Base-by-base conservation (phyloP, 2,113 vertebrate genomes). In the Sturnus vulgaris region DNA sequence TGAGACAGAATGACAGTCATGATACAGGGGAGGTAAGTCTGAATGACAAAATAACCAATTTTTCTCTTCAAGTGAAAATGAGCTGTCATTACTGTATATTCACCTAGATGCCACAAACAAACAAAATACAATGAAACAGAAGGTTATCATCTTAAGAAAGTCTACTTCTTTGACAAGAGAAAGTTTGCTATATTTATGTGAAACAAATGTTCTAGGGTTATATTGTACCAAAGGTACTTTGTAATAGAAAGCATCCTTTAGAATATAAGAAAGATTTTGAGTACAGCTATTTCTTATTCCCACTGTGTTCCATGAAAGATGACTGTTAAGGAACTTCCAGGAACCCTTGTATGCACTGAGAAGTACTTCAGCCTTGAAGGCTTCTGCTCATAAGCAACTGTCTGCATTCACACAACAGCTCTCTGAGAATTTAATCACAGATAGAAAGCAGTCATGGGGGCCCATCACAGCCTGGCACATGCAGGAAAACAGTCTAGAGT, bases 1-100 rank as follows among this genome's bases (percentile, higher is more conserved):
- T 99, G 99, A 85, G 99, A 99, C 37, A 99, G 98, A 96, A 99
- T 99, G 98, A 99, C 99, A 25, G 99, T 99, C 99, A 99, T 99
- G 98, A 99, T 99, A 96, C 99, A 99, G 12, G 99, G 99, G 33
- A 99, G 98, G 86, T 99, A 99, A 11, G 99, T 99, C 98, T 99
- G 99, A 97, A 99, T 99, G 96, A 99, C 99, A 98, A 99, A 99
- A 98, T 99, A 99, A 65, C 99, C 99, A 56, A 99, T 99, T 98
- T 99, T 99, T 97, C 99, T 98, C 98, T 99, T 99, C 98, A 99
- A 98, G 95, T 99, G 99, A 96, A 99, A 99, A 98, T 99, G 99
- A 97, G 99, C 99, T 5, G 99, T 99, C 99, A 99, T 99, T 96
- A 99, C 99, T 3, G 99, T 99, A 84, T 99, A 99, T 98, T 99